Evolutionary conservation across 1,140 invertebrate genomes (phyloP), one percentile per base, ranked within the genome.

Genomic region (Aricia agestis): DNA sequence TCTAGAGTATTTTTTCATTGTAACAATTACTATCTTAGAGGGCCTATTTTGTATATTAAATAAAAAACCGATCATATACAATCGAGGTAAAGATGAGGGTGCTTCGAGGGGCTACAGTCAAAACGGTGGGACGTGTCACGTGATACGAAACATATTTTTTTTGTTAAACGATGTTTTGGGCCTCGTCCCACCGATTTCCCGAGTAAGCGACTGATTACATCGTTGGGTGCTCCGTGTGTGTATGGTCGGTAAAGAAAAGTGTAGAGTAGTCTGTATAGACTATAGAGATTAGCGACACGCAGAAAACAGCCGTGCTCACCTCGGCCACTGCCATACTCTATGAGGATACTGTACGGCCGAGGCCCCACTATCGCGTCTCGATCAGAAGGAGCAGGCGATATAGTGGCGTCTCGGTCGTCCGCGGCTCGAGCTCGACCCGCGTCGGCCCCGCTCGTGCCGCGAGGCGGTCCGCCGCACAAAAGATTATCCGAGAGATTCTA

Each of bases 1-100:
- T 69, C 58, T 66, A 76, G 57, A 76, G 69, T 76, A 77, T 78
- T 74, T 75, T 76, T 76, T 72, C 72, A 79, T 3, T 66, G 65
- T 66, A 36, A 52, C 45, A 52, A 52, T 52, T 52, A 52, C 45
- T 52, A 52, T 52, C 45, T 52, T 52, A 52, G 45, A 52, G 45
- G 45, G 45, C 45, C 7, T 52, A 52, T 52, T 52, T 52, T 52
- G 45, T 52, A 52, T 52, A 52, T 13, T 15, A 52, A 52, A 52
- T 13, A 52, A 52, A 52, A 52, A 52, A 11, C 45, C 45, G 45
- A 52, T 52, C 45, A 52, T 52, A 52, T 52, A 11, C 45, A 3
- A 13, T 13, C 45, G 45, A 52, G 11, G 45, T 52, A 11, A 15
- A 52, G 45, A 52, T 52, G 11, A 15, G 13, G 9, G 9, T 52